Conservation (phyloP, 1,140 invertebrate genomes). For the Andrena cerasifolii region DNA sequence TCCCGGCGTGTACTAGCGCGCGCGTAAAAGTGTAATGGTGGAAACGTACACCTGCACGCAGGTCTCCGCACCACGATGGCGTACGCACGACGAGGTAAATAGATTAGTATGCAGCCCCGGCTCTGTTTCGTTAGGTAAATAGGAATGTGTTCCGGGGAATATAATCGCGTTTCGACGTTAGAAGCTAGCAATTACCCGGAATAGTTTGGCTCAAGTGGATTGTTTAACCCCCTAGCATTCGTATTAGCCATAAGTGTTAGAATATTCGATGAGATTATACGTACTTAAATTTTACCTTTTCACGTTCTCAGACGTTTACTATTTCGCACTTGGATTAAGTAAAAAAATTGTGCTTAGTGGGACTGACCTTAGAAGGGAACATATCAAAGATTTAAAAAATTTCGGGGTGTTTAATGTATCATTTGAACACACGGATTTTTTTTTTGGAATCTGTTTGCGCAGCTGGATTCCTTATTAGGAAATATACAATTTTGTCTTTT, state of each 20-base stretch:
- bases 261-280: not conserved
- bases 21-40: slow-evolving; percentile 17
- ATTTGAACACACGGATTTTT: too few relatives aligned
- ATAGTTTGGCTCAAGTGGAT: not conserved
- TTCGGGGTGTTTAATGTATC: too few relatives aligned
- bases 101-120: slow-evolving; percentile 1
- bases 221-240: not conserved
- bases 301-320: too few relatives aligned
- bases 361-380: too few relatives aligned
- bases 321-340: too few relatives aligned
- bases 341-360: too few relatives aligned
- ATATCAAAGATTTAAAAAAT: too few relatives aligned
- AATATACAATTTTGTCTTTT: too few relatives aligned
- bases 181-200: slow-evolving; percentile 4
- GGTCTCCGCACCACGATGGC: not conserved
- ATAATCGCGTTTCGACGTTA: not conserved
- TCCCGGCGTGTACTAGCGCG: not conserved
- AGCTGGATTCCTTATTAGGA: too few relatives aligned
- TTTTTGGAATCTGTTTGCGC: too few relatives aligned
- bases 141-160: slow-evolving; percentile 12
- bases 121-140: slow-evolving; percentile 24
- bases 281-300: too few relatives aligned
- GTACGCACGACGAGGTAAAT: slow-evolving; percentile 2
- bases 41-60: not conserved
- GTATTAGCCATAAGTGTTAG: not conserved